Evolutionary conservation across 2,888 invertebrate species (phyloP).

Genomic region (Myopa testacea): DNA sequence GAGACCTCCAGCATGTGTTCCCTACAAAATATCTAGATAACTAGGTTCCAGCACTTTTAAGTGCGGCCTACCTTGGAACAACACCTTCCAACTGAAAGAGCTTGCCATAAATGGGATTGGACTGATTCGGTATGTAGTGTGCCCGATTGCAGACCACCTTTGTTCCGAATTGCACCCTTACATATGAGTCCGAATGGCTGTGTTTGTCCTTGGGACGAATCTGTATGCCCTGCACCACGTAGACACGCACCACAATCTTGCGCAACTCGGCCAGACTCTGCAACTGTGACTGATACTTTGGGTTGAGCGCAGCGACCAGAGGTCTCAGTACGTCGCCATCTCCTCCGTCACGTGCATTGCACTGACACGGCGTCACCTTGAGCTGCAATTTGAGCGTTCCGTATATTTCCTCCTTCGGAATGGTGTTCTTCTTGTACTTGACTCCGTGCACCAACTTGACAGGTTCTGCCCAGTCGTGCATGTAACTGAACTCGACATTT

Average conservation of each 20-base stretch:
- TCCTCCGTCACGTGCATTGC: conserved; percentile 37
- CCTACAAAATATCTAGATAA: conserved; percentile 74
- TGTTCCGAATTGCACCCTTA: conserved; percentile 77
- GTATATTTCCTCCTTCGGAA: conserved; percentile 68
- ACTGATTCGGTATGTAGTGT: conserved; percentile 77
- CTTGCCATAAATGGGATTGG: conserved; percentile 88
- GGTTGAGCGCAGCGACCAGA: conserved; percentile 51
- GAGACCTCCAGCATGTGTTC: conserved; percentile 81
- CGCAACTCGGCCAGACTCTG: conserved; percentile 53
- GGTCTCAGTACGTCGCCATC: conserved; percentile 50
- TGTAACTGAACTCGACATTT: conserved; percentile 75
- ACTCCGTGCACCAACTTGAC: conserved; percentile 73
- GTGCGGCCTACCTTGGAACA: conserved; percentile 56
- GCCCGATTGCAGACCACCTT: conserved; percentile 76
- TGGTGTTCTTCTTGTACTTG: conserved; percentile 59
- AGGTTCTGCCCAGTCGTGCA: conserved; percentile 76
- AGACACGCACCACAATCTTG: conserved; percentile 74
- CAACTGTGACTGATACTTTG: conserved; percentile 53
- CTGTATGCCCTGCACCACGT: conserved; percentile 79
- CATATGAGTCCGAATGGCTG: conserved; percentile 83
- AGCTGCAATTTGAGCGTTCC: conserved; percentile 63
- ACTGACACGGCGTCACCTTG: conserved; percentile 57
- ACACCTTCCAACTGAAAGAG: conserved; percentile 67
- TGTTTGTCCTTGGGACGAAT: conserved; percentile 78
- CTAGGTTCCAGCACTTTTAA: conserved; percentile 51